These are phyloP conservation scores for Synchiropus splendidus DNA, from an alignment of 2,113 vertebrate genomes.

Conservation along the genomic window DNA sequence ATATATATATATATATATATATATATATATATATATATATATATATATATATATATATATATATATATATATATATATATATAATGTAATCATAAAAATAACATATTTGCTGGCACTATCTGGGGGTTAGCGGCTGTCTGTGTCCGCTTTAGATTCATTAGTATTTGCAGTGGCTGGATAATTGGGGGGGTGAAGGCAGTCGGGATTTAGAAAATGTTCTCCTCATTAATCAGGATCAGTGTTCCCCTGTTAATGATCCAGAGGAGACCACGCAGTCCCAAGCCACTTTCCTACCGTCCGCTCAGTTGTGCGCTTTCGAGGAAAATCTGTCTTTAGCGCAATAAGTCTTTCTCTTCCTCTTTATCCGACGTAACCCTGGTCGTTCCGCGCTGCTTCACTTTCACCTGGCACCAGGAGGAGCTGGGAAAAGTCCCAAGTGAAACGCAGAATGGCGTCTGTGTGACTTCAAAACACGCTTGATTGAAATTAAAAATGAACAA, in stretches of 20 bases:
- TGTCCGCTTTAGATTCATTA: too few relatives aligned
- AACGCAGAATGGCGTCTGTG: constrained; percentile 27
- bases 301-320: constrained; percentile 57
- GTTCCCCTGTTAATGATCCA: constrained; percentile 53
- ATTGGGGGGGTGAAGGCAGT: constrained; percentile 34
- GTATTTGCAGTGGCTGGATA: constrained; percentile 22
- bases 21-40: too few relatives aligned
- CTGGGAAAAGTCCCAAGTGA: constrained; percentile 21
- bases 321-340: constrained; percentile 42
- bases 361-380: constrained; percentile 38
- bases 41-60: too few relatives aligned
- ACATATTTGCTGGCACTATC: too few relatives aligned
- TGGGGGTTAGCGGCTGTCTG: too few relatives aligned
- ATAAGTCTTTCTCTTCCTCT: constrained; percentile 31
- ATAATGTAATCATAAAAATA: too few relatives aligned
- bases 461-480: constrained; percentile 9
- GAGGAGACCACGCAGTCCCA: constrained; percentile 31
- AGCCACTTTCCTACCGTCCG: constrained; percentile 36
- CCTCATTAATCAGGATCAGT: constrained; percentile 59
- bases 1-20: too few relatives aligned
- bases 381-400: constrained; percentile 32
- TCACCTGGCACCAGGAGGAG: constrained; percentile 24
- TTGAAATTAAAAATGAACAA: too few relatives aligned
- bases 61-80: too few relatives aligned
- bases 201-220: constrained; percentile 40